Evolutionary conservation across 2,113 vertebrate species (phyloP), one percentile per base, ranked within the genome.

Genomic region (Prunella fulvescens): DNA sequence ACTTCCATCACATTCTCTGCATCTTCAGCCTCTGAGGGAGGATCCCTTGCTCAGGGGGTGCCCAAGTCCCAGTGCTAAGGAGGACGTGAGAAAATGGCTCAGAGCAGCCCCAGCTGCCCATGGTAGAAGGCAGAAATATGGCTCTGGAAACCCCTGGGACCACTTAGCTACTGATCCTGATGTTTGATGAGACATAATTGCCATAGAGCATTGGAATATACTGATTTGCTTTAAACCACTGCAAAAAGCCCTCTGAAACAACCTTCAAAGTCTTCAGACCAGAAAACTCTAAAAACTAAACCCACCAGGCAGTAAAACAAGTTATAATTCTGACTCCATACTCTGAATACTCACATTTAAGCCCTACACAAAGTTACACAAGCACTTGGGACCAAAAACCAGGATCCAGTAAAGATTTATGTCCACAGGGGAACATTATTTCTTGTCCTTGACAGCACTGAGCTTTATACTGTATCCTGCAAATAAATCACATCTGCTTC

Each of bases 401-500:
- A 1, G 0, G 54, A 90, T 56, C 22, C 81, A 47, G 65, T 29
- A 44, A 79, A 91, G 89, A 93, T 93, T 81, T 79, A 92, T 22
- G 19, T 70, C 71, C 61, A 35, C 37, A 1, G 19, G 31, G 73
- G 58, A 76, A 54, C 73, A 39, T 70, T 79, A 89, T 90, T 96
- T 95, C 81, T 91, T 77, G 84, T 50, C 70, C 78, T 80, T 90
- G 70, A 85, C 86, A 90, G 81, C 65, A 69, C 22, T 37, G 72
- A 91, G 86, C 57, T 86, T 89, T 64, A 47, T 26, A 48, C 40
- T 17, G 0, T 14, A 37, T 29, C 69, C 50, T 60, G 44, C 51
- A 89, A 93, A 81, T 89, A 93, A 92, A 92, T 92, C 53, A 60
- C 37, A 61, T 53, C 61, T 91, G 73, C 66, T 80, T 80, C 78